Conservation (phyloP, 2,888 invertebrate genomes). For the Trachelus tabidus region DNA sequence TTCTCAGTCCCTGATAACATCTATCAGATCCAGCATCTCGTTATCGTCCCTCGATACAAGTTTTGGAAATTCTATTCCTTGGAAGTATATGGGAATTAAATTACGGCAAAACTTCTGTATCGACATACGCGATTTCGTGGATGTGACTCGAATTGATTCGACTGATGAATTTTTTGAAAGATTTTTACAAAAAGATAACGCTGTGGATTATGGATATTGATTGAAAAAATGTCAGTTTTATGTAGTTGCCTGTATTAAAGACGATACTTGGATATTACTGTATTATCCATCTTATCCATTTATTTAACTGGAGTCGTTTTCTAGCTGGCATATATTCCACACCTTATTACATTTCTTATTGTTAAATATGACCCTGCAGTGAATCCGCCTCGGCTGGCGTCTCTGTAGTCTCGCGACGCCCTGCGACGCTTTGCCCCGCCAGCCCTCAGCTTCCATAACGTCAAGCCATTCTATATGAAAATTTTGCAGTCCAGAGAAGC, state of each 20-base stretch:
- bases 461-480: constrained; percentile 54
- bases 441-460: constrained; percentile 12
- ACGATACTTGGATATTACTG: background rate
- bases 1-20: too few relatives aligned
- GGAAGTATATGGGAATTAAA: background rate
- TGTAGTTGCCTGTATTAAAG: background rate
- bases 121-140: background rate
- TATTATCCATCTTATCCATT: background rate
- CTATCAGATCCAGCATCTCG: background rate
- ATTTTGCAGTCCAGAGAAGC: constrained; percentile 43
- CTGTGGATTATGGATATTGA: background rate
- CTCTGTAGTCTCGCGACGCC: background rate
- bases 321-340: constrained; percentile 49
- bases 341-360: constrained; percentile 54
- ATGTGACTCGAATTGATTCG: too few relatives aligned
- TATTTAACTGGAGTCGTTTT: constrained; percentile 32
- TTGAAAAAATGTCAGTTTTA: background rate
- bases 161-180: background rate
- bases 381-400: constrained; percentile 10
- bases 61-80: background rate
- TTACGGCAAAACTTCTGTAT: background rate
- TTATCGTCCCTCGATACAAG: background rate
- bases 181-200: background rate
- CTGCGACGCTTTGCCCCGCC: constrained; percentile 11
- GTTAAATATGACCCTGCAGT: constrained; percentile 42